Percentiles rank a stretch among this genome's conserved stretches.
phyloP scores from a whole-genome alignment of 2,888 invertebrate genomes.

The Lamproptera curius region DNA sequence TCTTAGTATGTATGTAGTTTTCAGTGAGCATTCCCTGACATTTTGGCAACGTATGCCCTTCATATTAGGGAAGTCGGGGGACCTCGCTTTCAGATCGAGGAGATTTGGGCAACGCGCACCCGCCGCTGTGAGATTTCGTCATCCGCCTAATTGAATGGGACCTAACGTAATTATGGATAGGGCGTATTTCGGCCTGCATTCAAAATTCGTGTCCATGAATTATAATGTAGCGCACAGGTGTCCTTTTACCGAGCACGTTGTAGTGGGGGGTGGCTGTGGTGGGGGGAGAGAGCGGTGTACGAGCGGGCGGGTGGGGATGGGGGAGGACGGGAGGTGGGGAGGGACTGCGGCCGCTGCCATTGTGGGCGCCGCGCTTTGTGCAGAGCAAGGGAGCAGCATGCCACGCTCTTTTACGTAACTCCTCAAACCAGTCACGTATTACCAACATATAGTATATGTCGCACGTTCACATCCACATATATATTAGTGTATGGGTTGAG shows the following conservation, averaged over 20 bases:
- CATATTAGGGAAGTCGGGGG: too few relatives aligned
- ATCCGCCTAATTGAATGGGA: slow-evolving; percentile 7
- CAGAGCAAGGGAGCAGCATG: not conserved
- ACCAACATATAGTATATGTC: too few relatives aligned
- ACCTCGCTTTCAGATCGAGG: too few relatives aligned
- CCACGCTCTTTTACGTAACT: slow-evolving; percentile 12
- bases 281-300: not conserved
- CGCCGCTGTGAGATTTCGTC: not conserved
- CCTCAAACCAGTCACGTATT: slow-evolving; percentile 3
- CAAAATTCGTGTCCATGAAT: slow-evolving; percentile 16
- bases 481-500: too few relatives aligned
- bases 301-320: not conserved
- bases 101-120: too few relatives aligned
- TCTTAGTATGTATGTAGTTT: too few relatives aligned
- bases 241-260: slow-evolving; percentile 15
- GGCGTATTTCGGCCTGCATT: slow-evolving; percentile 15
- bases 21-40: too few relatives aligned
- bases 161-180: slow-evolving; percentile 12
- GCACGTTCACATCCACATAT: too few relatives aligned
- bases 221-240: slow-evolving; percentile 20
- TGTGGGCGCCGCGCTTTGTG: slow-evolving; percentile 5
- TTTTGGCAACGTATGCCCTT: too few relatives aligned
- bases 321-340: not conserved
- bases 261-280: not conserved
- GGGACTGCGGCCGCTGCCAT: slow-evolving; percentile 8